phyloP scores from a whole-genome alignment of 2,888 invertebrate species.

The Nomada fabriciana region DNA sequence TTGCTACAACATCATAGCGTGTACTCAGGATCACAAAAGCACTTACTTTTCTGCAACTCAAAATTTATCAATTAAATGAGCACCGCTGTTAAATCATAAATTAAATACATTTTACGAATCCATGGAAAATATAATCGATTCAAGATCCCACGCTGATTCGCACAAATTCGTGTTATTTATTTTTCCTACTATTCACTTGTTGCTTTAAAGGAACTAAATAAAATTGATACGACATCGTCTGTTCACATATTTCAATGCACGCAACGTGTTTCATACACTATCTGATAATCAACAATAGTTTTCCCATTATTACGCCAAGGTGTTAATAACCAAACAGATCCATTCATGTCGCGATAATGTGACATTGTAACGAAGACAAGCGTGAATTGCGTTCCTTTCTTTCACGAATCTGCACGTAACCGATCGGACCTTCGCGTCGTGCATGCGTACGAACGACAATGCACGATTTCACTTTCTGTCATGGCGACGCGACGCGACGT shows the following conservation, averaged over 20 bases:
- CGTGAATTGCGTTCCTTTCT: conserved; percentile 7
- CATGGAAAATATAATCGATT: no score
- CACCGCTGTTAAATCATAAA: no score
- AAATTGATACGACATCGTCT: no score
- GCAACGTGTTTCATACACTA: no score
- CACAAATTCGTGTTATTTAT: no score
- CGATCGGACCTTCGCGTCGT: conserved; percentile 18
- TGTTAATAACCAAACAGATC: conserved; percentile 9
- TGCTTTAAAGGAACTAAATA: no score
- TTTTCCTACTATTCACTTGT: no score
- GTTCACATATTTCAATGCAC: no score
- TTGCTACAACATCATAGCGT: not conserved
- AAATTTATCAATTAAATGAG: no score
- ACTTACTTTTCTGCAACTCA: no score
- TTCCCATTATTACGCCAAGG: not conserved
- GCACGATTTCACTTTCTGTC: conserved; percentile 69
- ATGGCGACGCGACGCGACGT: conserved; percentile 47
- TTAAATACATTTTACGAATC: no score
- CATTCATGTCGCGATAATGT: not conserved
- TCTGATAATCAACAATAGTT: conserved; percentile 7
- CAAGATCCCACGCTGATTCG: no score
- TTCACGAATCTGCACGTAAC: conserved; percentile 37
- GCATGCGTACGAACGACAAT: conserved; percentile 30
- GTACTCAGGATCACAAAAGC: not conserved
- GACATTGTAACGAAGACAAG: conserved; percentile 24